These are phyloP conservation scores for Caenorhabditis imperialis DNA, from an alignment of 2,888 invertebrate species.

Conservation along the genomic window DNA sequence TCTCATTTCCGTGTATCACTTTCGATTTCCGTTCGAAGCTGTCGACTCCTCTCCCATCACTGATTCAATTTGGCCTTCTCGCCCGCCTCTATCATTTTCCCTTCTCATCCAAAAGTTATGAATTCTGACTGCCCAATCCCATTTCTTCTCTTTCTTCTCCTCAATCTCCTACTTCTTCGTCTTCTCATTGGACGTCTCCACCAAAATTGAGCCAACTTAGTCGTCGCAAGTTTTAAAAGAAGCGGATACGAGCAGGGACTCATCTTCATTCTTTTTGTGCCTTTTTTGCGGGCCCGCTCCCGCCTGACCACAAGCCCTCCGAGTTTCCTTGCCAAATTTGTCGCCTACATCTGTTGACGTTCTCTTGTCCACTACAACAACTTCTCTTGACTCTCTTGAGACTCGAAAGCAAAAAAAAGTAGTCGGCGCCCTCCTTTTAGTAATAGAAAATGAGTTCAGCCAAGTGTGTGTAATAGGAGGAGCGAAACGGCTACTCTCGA, in stretches of 20 bases:
- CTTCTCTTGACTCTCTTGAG: too few relatives aligned
- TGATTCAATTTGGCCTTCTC: conserved; percentile 13
- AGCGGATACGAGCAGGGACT: too few relatives aligned
- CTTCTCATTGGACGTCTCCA: conserved; percentile 9
- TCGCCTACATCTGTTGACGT: conserved; percentile 25
- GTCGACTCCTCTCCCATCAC: neutral
- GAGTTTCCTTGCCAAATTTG: conserved; percentile 43
- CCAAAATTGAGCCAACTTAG: conserved; percentile 34
- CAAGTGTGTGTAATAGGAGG: conserved; percentile 45
- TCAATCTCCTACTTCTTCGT: conserved; percentile 1
- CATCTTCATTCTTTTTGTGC: conserved; percentile 19
- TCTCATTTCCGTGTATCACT: too few relatives aligned
- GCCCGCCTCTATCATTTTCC: neutral
- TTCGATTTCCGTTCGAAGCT: conserved; percentile 19
- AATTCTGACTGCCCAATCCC: conserved; percentile 9
- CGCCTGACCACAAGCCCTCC: conserved; percentile 23
- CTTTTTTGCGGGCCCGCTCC: neutral
- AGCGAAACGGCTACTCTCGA: conserved; percentile 25
- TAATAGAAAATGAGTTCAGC: conserved; percentile 52
- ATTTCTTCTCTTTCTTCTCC: conserved; percentile 1
- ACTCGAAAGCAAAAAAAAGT: conserved; percentile 3
- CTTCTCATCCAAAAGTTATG: conserved; percentile 13
- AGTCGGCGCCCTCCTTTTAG: conserved; percentile 22
- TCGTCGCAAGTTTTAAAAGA: neutral
- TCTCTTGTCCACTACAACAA: conserved; percentile 14